phyloP scores from a whole-genome alignment of 30 jellyfish, hydroid and myxozoan genomes.

The Pseudorhiza aurosa region DNA sequence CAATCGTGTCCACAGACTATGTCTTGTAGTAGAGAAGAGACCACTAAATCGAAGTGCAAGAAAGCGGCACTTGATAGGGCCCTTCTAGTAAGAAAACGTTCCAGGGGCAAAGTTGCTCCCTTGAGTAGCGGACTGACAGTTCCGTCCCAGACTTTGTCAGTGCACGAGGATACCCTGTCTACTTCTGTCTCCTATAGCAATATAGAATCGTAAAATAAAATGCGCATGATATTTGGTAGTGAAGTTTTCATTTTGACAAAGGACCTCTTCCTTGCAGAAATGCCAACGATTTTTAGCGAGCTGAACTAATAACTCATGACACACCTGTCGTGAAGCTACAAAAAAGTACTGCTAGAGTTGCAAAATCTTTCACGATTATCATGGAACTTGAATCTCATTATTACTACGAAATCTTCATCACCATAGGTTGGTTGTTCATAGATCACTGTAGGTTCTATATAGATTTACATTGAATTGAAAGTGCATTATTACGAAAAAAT shows the following conservation, averaged over 20 bases:
- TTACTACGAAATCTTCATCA: too few relatives aligned
- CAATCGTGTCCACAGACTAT: constrained; percentile 17
- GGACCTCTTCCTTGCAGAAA: background rate
- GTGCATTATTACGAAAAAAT: too few relatives aligned
- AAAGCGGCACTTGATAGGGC: constrained; percentile 7
- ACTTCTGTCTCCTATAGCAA: background rate
- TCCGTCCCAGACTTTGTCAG: constrained; percentile 5
- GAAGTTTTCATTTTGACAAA: background rate
- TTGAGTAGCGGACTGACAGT: constrained; percentile 12
- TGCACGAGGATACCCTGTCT: background rate
- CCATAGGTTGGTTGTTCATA: too few relatives aligned
- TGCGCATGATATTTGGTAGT: background rate
- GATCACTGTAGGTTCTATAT: too few relatives aligned
- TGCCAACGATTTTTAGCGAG: too few relatives aligned
- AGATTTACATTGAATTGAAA: too few relatives aligned
- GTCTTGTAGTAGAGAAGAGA: background rate
- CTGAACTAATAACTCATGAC: too few relatives aligned
- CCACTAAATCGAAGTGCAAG: background rate
- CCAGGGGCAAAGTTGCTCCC: constrained; percentile 32
- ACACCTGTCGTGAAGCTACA: too few relatives aligned
- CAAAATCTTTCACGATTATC: too few relatives aligned
- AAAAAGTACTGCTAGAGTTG: too few relatives aligned
- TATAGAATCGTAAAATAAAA: background rate
- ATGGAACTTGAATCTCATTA: too few relatives aligned
- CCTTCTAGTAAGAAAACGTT: constrained; percentile 6